Evolutionary conservation across 2,113 vertebrate species (phyloP).

Genomic region (human (Homo sapiens)): GRCh38 chr4:150907501-150908000

Average conservation of each 20-base stretch:
- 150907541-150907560: background rate
- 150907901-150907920: conserved; percentile 5
- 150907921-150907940: conserved; percentile 13
- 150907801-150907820: background rate
- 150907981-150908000: conserved; percentile 38
- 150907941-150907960: conserved; percentile 1
- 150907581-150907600: background rate
- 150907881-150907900: background rate
- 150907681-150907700: conserved; percentile 3
- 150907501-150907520: background rate
- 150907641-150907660: conserved; percentile 42
- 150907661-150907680: conserved; percentile 4
- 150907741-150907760: background rate
- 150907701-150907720: background rate
- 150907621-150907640: background rate
- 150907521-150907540: background rate
- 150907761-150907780: background rate
- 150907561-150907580: background rate
- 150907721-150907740: background rate
- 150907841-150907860: background rate
- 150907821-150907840: background rate
- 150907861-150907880: background rate
- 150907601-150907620: background rate
- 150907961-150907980: background rate
- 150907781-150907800: background rate